Base-by-base conservation (phyloP, 2,113 vertebrate species). In the Dasyornis broadbenti region DNA sequence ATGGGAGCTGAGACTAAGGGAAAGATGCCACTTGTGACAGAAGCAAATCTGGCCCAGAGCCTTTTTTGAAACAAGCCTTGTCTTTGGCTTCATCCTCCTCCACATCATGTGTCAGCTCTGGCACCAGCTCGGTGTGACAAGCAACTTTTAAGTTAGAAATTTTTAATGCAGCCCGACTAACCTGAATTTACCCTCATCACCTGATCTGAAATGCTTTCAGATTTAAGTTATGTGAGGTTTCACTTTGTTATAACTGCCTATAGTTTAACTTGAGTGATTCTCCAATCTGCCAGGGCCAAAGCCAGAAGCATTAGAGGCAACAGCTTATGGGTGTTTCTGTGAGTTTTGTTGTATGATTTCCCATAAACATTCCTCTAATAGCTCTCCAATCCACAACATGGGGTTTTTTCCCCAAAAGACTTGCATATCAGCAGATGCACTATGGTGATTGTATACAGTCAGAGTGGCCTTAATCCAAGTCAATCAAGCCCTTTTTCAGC, bases 21-120 rank as follows among this genome's bases (percentile, higher is more conserved):
- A 90, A 94, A 82, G 77, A 73, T 96, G 78, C 61, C 80, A 77
- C 54, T 94, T 94, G 52, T 75, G 84, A 88, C 80, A 92, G 71
- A 76, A 96, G 60, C 68, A 95, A 96, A 83, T 88, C 75, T 95
- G 90, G 53, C 82, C 68, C 49, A 49, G 52, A 89, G 40, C 44
- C n/a, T 84, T 90, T 91, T 86, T 84, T 6, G 2, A 90, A 92
- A 92, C 77, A 39, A 89, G 37, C 31, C 27, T 80, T 73, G 35
- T 16, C 3, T 78, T 92, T 54, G 64, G 61, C 80, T 96, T 52
- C 85, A n/a, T 68, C 81, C 77, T 89, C 75, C 65, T 84, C 49
- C 82, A 63, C 71, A 63, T 80, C 2, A 0, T 54, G 79, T 90
- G 69, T 81, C 57, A 83, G 47, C 56, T 90, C 54, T 89, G 60